phyloP scores from a whole-genome alignment of 2,113 vertebrate genomes.

The Urocolius indicus region DNA sequence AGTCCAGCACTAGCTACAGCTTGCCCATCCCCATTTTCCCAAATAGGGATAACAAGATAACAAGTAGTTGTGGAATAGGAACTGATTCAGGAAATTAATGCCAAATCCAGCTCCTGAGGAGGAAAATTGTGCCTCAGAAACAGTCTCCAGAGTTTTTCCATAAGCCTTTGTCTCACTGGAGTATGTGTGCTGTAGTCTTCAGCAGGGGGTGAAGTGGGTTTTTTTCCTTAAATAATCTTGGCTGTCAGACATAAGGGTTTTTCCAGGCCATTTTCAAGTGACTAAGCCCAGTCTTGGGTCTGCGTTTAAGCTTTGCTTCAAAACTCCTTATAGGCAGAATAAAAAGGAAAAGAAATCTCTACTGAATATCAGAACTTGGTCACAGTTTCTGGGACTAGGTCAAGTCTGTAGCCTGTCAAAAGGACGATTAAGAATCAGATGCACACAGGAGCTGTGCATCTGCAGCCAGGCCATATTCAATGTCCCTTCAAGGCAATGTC shows the following conservation, averaged over 20 bases:
- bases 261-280: slow-evolving; percentile 38
- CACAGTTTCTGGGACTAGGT: not conserved
- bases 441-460: not conserved
- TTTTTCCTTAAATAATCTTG: not conserved
- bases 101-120: not conserved
- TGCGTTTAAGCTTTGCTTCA: not conserved
- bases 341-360: not conserved
- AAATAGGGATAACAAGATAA: not conserved
- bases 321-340: not conserved
- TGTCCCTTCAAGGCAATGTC: not conserved
- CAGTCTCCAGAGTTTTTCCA: not conserved
- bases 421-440: not conserved
- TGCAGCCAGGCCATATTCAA: not conserved
- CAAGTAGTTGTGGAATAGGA: not conserved
- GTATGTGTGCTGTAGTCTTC: rapidly evolving
- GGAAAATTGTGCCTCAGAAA: not conserved
- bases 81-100: not conserved
- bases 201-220: not conserved
- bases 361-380: not conserved
- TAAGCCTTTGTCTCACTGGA: not conserved
- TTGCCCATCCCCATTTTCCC: not conserved
- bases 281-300: not conserved
- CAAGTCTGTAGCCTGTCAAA: not conserved
- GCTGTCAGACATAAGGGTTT: not conserved
- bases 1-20: not conserved